Base-by-base conservation (phyloP, 2,113 vertebrate genomes). In the Chunga burmeisteri region DNA sequence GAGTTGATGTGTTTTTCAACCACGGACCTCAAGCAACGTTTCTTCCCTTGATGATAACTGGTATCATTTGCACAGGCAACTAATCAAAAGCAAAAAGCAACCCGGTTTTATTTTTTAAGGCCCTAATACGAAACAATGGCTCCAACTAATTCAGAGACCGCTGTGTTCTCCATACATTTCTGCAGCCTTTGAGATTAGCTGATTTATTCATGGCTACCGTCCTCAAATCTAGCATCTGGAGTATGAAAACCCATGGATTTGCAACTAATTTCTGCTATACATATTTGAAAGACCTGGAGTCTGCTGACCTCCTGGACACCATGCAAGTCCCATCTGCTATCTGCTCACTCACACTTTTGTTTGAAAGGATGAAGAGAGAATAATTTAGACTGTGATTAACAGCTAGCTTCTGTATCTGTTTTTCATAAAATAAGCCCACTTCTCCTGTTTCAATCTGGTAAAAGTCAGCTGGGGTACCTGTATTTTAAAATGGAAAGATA, bases 231-330 rank as follows among this genome's bases (percentile, higher is more conserved):
- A 89, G 78, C 85, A 89, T 88, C 84, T 95, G 91, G 70, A 96
- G 75, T 80, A 86, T 40, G 77, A 91, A 94, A 94, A 78, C 36
- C 52, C 86, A 89, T 25, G 81, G 94, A 94, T 86, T 68, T 94
- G 86, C 81, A 96, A 94, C 91, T 96, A 93, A 93, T 91, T 97
- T 95, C 89, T 87, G 71, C 62, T 86, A 79, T 62, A 80, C 49
- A 17, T 91, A 87, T 91, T 46, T 77, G 84, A 94, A 96, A 94
- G 93, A 91, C 70, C 68, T 80, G 56, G 40, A 94, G 58, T 50
- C 86, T 82, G 78, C 71, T 92, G 94, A 97, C 96, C 92, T 95
- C 85, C 82, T 82, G 90, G 96, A 95, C 75, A 88, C 47, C 2
- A 13, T 11, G 72, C 44, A 94, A 88, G 74, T 66, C 81, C 96